phyloP scores from a whole-genome alignment of 2,888 invertebrate species.

The Cyclophora albipunctata region DNA sequence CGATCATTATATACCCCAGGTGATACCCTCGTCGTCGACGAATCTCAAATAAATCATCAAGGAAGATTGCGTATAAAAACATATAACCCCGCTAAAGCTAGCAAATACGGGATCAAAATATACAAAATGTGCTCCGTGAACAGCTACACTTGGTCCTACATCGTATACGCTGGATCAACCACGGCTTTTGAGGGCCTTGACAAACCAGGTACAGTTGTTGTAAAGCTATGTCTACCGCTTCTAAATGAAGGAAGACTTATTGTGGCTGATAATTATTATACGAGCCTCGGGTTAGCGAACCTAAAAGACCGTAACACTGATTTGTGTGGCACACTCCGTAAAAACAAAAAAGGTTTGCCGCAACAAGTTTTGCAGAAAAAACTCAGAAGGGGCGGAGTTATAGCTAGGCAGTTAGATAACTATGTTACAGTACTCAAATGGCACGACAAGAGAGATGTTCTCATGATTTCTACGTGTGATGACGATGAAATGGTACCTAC shows the following conservation, averaged over 20 bases:
- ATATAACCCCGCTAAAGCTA: conserved; percentile 6
- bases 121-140: conserved; percentile 12
- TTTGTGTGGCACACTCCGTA: conserved; percentile 17
- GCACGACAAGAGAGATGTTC: conserved; percentile 15
- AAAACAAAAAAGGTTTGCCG: conserved; percentile 14
- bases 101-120: conserved; percentile 9
- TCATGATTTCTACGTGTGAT: too few species aligned
- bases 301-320: conserved; percentile 14
- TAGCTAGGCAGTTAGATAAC: conserved; percentile 16
- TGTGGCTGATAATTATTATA: conserved; percentile 14
- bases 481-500: too few species aligned
- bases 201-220: conserved; percentile 11
- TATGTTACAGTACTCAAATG: conserved; percentile 18
- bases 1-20: conserved; percentile 8
- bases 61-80: conserved; percentile 5
- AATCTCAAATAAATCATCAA: conserved; percentile 7
- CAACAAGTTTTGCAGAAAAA: conserved; percentile 10
- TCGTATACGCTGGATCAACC: conserved; percentile 8
- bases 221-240: conserved; percentile 12
- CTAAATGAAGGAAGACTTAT: conserved; percentile 13
- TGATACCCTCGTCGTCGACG: conserved; percentile 5
- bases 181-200: conserved; percentile 9
- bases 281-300: conserved; percentile 9
- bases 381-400: conserved; percentile 9
- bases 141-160: conserved; percentile 10